Evolutionary conservation across 2,113 vertebrate species (phyloP).

Genomic region (Pitta sordida): DNA sequence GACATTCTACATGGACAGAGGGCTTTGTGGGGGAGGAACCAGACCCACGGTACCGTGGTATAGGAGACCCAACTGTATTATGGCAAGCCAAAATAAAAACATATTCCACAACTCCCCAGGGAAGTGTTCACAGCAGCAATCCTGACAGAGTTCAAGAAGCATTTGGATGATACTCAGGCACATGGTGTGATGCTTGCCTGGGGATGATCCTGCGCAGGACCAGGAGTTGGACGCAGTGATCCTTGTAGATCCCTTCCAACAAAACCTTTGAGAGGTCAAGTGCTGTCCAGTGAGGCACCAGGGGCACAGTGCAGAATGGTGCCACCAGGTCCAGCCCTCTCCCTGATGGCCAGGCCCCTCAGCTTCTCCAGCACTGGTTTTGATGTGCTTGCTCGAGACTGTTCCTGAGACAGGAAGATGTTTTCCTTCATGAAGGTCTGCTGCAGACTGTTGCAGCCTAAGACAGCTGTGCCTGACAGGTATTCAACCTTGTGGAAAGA

Average conservation of each 20-base stretch:
- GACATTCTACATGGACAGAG: no score
- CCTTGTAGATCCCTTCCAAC: background rate
- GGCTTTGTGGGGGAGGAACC: no score
- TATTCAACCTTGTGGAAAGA: background rate
- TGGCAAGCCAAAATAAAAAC: background rate
- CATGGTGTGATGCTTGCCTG: background rate
- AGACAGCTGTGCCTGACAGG: background rate
- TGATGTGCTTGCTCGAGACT: background rate
- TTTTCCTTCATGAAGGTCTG: accelerated
- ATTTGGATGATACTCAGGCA: background rate
- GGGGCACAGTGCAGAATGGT: accelerated
- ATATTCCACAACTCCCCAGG: background rate
- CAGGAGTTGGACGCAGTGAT: background rate
- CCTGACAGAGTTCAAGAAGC: background rate
- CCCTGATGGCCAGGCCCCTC: background rate
- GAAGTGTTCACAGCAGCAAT: background rate
- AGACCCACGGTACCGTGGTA: no score
- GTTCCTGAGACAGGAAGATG: background rate
- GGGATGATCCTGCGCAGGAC: background rate
- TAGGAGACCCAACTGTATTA: no score
- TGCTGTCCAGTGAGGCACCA: background rate
- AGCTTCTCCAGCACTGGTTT: background rate
- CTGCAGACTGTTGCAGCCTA: background rate
- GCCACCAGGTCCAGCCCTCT: background rate
- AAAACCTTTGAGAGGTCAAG: background rate